Base-by-base conservation (phyloP, 1,140 invertebrate genomes). In the Cydia amplana region DNA sequence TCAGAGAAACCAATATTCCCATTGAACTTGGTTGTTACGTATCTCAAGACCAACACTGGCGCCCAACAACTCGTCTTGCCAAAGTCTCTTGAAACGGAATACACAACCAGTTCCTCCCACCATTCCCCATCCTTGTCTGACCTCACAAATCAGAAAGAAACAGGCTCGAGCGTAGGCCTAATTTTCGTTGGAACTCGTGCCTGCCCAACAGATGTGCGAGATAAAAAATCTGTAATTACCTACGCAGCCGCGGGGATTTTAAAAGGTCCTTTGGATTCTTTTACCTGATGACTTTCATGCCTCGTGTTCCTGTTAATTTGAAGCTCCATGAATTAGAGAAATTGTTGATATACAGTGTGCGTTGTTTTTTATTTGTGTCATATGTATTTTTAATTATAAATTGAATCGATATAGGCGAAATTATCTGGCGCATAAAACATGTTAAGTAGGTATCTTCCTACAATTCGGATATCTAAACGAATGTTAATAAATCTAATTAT, bases 191-290 rank as follows among this genome's bases (percentile, higher is more conserved):
- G 55, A 51, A 60, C 55, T 60, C 55, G 55, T 60, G 55, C 55
- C 55, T 60, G 55, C 20, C 18, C 20, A 23, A 23, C 55, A 60
- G 55, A 60, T 60, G 55, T 20, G 55, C 10, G 55, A 23, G 55
- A 60, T 60, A 60, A 60, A 60, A 60, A 60, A 60, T 60, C 55
- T 60, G 55, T 60, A 60, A 60, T 60, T 60, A 60, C 20, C 7
- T 60, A 23, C 55, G 20, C 18, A 20, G 55, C 55, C 55, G 55
- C 55, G 20, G 55, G 20, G 55, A 60, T 60, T 60, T 60, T 60
- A 23, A 60, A 60, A 60, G 20, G 55, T 23, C 20, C 55, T 23
- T 60, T 60, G 55, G 55, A n/a, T 55, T 60, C 55, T 60, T 60
- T 60, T 60, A 60, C 55, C 55, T 60, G 49, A 51, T 51, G 55